phyloP scores from a whole-genome alignment of 1,140 invertebrate species.

The Tetranychus urticae region DNA sequence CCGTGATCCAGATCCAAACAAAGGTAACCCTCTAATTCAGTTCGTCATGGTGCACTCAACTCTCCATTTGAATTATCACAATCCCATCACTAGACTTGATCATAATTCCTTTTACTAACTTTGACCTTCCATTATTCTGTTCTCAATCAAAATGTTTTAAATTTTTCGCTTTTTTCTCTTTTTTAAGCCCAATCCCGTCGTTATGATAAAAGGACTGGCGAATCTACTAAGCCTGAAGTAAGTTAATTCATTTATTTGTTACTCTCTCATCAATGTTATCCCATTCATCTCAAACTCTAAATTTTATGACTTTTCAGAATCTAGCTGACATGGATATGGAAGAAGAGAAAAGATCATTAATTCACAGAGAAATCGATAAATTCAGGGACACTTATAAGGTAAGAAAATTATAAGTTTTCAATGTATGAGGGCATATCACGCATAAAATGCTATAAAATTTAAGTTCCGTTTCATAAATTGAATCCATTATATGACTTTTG shows the following conservation, averaged over 20 bases:
- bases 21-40: background rate
- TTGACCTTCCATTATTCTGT: background rate
- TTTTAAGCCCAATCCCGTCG: background rate
- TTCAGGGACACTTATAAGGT: constrained; percentile 93
- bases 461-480: no score
- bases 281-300: background rate
- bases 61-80: background rate
- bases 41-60: no score
- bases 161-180: background rate
- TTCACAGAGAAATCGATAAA: constrained; percentile 82
- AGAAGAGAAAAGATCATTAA: constrained; percentile 75
- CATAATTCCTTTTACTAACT: background rate
- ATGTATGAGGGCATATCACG: no score
- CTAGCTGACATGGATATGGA: constrained; percentile 42
- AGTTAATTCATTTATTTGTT: background rate
- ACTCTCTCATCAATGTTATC: background rate
- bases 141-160: background rate
- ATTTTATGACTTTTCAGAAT: constrained; percentile 5
- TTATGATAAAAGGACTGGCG: background rate
- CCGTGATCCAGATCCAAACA: constrained; percentile 2
- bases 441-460: no score
- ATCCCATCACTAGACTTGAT: background rate
- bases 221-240: background rate
- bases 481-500: no score
- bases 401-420: constrained; percentile 17